Conservation (phyloP, 53 echinoderm and acorn worm genomes). For the Stichopus horrens region DNA sequence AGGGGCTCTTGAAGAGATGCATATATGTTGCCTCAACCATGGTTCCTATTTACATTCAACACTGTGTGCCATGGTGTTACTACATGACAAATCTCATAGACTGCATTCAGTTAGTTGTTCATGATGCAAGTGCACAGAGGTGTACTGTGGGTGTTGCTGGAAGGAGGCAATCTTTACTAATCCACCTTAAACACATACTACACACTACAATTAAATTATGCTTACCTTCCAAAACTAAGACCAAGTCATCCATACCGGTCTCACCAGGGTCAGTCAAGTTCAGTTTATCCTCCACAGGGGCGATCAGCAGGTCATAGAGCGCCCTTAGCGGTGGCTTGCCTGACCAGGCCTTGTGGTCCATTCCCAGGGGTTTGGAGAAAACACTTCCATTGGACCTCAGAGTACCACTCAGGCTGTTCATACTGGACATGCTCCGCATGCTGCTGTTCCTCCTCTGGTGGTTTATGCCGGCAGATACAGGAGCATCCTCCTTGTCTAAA, state of each 20-base stretch:
- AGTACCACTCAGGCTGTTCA: constrained; percentile 63
- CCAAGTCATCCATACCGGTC: constrained; percentile 74
- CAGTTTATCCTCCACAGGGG: constrained; percentile 84
- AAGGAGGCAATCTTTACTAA: not conserved
- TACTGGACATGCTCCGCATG: constrained; percentile 71
- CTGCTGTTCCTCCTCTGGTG: constrained; percentile 73
- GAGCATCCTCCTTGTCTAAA: not conserved
- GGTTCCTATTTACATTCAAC: too few relatives aligned
- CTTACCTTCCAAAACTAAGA: constrained; percentile 95
- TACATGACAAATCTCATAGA: too few relatives aligned
- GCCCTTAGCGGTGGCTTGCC: constrained; percentile 91
- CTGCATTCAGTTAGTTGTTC: too few relatives aligned
- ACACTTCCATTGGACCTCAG: constrained; percentile 68
- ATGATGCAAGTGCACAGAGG: too few relatives aligned
- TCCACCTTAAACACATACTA: not conserved
- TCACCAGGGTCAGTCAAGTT: constrained; percentile 72
- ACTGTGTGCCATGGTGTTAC: too few relatives aligned
- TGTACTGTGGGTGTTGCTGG: too few relatives aligned
- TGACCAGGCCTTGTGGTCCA: constrained; percentile 85
- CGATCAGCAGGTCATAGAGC: constrained; percentile 90
- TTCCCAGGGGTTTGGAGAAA: constrained; percentile 43
- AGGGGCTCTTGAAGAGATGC: too few relatives aligned
- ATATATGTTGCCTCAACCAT: too few relatives aligned
- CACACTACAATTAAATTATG: not conserved
- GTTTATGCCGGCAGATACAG: not conserved